Percentiles rank a stretch among this genome's conserved stretches.
Conservation (phyloP, 2,888 invertebrate genomes). For the Bombylius discolor region DNA sequence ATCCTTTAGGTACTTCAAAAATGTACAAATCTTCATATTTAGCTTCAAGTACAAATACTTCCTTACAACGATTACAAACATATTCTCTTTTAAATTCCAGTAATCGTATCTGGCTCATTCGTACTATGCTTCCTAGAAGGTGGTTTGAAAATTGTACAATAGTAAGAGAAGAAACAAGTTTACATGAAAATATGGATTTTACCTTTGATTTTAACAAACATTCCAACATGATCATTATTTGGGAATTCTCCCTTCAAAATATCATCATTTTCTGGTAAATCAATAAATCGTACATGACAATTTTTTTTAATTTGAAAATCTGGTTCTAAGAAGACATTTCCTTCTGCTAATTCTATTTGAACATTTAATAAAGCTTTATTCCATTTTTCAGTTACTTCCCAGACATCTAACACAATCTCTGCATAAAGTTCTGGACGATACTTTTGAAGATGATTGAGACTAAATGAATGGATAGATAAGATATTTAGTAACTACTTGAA, state of each 20-base stretch:
- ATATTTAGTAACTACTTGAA: background rate
- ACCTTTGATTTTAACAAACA: constrained; percentile 62
- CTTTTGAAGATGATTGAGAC: constrained; percentile 25
- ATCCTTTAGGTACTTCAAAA: constrained; percentile 38
- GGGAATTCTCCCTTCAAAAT: constrained; percentile 47
- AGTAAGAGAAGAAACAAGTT: no score
- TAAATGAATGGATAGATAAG: background rate
- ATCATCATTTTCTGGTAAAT: constrained; percentile 50
- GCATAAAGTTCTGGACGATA: constrained; percentile 52
- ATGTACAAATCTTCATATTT: constrained; percentile 47
- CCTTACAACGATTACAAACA: constrained; percentile 64
- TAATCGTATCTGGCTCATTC: constrained; percentile 61
- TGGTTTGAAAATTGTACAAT: no score
- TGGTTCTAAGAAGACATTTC: constrained; percentile 27
- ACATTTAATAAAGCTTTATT: constrained; percentile 47
- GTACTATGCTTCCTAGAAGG: constrained; percentile 56
- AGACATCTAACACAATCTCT: constrained; percentile 51
- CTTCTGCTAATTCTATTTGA: constrained; percentile 43
- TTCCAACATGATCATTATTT: constrained; percentile 54
- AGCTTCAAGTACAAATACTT: constrained; percentile 50
- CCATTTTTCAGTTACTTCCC: constrained; percentile 48
- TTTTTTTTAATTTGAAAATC: constrained; percentile 44
- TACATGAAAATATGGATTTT: constrained; percentile 13
- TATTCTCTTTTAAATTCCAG: constrained; percentile 62
- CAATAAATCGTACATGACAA: constrained; percentile 53